These are phyloP conservation scores for Hybognathus amarus DNA, from an alignment of 2,797 vertebrate species.

Conservation along the genomic window DNA sequence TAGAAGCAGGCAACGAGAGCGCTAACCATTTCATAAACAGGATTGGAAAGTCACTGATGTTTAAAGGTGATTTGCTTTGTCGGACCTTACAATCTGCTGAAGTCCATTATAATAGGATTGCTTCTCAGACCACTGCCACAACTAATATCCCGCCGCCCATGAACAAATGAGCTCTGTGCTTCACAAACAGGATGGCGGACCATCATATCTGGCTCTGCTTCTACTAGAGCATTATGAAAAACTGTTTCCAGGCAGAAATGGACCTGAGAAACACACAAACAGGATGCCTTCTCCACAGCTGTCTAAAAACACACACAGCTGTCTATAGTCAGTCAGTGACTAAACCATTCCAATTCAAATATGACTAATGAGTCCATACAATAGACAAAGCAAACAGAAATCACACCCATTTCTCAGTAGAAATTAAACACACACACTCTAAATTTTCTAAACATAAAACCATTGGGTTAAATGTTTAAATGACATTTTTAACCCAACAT, in stretches of 20 bases:
- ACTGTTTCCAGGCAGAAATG: conserved; percentile 56
- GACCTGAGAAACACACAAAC: conserved; percentile 46
- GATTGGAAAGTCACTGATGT: conserved; percentile 42
- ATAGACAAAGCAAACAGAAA: background rate
- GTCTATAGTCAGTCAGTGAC: background rate
- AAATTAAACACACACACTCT: background rate
- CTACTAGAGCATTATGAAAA: conserved; percentile 63
- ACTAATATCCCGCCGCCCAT: conserved; percentile 52
- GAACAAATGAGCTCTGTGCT: conserved; percentile 55
- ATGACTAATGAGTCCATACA: background rate
- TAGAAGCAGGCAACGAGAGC: background rate
- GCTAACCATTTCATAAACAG: background rate
- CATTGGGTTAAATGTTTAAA: no score
- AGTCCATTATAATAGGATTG: conserved; percentile 70
- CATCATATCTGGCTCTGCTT: conserved; percentile 62
- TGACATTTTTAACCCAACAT: no score
- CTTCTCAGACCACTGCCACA: conserved; percentile 58
- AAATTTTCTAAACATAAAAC: no score
- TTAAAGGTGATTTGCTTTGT: conserved; percentile 56
- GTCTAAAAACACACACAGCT: conserved; percentile 26
- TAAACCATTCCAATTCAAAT: background rate
- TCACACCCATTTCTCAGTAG: background rate
- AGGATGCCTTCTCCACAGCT: conserved; percentile 57
- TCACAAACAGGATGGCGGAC: conserved; percentile 70
- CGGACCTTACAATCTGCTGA: conserved; percentile 67